Base-by-base conservation (phyloP, 1,140 invertebrate species). In the Trichogramma pretiosum region DNA sequence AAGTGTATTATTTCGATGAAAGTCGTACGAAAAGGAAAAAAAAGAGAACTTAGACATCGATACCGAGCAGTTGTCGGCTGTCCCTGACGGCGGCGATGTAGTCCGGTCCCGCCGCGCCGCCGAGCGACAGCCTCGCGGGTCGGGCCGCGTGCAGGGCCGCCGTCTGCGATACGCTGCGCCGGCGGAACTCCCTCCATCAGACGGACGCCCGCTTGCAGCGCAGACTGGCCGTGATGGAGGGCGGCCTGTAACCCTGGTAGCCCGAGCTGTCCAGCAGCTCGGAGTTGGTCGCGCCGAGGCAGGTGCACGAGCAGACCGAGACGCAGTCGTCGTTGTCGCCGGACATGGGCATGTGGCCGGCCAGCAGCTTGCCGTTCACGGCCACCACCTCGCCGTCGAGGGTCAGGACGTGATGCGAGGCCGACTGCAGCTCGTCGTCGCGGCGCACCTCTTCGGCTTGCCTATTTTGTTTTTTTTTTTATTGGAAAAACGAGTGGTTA, bases 371-470 rank as follows among this genome's bases (percentile, higher is more conserved):
- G 1, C 79, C 82, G 57, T 78, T 84, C 16, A 81, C 78, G 21
- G 76, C 80, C 59, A 90, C 80, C 9, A 89, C 78, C 61, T 90
- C 87, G n/a, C 85, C 87, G 42, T 91, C 87, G 7, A 91, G 58
- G 1, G 83, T 83, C 3, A 88, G 69, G 10, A 87, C 83, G 46
- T 84, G 80, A 48, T 85, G 81, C 0, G 85, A 83, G 0, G 77
- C 77, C 1, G 76, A 72, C 53, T 86, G 81, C 14, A 89, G 74
- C 58, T 89, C 86, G 44, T 85, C 85, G 59, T 95, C 89, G 21
- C 92, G 89, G 10, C 87, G 72, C 46, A 87, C 78, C 41, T 88
- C 87, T 60, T 93, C 91, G 2, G 89, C 89, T 66, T 93, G 91
- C 77, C 82, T 84, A 54, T 24, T 28, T 28, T 28, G 5, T 11